These are phyloP conservation scores for Spermophilus dauricus DNA, from an alignment of 2,113 vertebrate genomes.

Conservation along the genomic window DNA sequence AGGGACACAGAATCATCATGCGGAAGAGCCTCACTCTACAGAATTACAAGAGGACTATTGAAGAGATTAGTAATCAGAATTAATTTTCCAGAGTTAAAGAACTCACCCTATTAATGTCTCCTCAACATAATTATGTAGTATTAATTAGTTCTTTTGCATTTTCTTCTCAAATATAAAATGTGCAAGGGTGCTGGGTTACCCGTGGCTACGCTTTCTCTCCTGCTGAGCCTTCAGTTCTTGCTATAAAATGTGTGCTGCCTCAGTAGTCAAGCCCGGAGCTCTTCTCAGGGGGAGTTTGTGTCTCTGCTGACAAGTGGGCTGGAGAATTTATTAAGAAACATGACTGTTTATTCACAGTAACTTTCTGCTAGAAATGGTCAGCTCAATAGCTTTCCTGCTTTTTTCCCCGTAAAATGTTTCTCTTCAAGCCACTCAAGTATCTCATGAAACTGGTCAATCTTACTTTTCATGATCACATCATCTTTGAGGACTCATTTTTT, in stretches of 20 bases:
- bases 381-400: background rate
- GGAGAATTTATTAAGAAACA: background rate
- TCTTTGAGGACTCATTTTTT: background rate
- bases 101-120: background rate
- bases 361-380: background rate
- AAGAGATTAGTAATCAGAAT: background rate
- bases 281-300: background rate
- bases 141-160: background rate
- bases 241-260: background rate
- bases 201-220: background rate
- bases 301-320: background rate
- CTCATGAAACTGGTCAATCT: background rate
- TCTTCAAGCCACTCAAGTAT: background rate
- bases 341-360: background rate
- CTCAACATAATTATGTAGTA: background rate
- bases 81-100: background rate
- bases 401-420: conserved; percentile 25
- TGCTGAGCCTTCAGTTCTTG: background rate
- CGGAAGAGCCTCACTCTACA: fast-evolving
- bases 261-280: background rate
- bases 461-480: background rate
- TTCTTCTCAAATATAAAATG: background rate
- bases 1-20: background rate
- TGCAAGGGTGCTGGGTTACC: background rate
- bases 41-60: background rate